phyloP scores from a whole-genome alignment of 1,140 invertebrate genomes.

The Parasteatoda tepidariorum region DNA sequence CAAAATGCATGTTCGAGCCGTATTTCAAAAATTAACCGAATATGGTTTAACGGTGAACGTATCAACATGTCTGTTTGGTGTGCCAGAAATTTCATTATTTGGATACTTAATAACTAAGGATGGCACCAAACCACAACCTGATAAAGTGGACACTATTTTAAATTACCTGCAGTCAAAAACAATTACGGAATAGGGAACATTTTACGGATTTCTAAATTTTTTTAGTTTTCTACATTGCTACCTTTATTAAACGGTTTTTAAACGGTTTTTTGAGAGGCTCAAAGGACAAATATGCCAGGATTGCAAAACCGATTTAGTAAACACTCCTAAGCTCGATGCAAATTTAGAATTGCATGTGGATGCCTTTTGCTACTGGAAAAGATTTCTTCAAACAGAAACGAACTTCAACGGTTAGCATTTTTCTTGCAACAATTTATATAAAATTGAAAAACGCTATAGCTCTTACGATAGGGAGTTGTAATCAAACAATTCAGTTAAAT shows the following conservation, averaged over 20 bases:
- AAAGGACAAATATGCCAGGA: neutral
- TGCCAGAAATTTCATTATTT: neutral
- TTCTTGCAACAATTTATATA: conserved; percentile 67
- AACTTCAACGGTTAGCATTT: conserved; percentile 62
- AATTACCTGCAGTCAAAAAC: neutral
- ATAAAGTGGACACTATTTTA: neutral
- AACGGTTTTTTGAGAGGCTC: neutral
- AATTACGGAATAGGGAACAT: neutral
- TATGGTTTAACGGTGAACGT: neutral
- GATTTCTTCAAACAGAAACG: neutral
- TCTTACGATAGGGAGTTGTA: conserved; percentile 70
- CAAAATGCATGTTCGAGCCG: neutral
- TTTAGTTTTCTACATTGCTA: neutral
- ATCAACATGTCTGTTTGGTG: neutral
- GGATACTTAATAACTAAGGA: neutral
- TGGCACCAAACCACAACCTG: neutral
- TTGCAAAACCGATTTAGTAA: neutral
- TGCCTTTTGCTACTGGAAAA: neutral
- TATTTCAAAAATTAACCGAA: neutral
- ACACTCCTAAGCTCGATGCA: neutral
- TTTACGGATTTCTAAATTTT: neutral
- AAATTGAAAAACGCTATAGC: conserved; percentile 66
- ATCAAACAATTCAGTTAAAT: conserved; percentile 70
- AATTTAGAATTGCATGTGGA: neutral
- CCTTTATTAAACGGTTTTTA: neutral